Base-by-base conservation (phyloP, 2,797 vertebrate genomes). In the Micrastur ruficollis region DNA sequence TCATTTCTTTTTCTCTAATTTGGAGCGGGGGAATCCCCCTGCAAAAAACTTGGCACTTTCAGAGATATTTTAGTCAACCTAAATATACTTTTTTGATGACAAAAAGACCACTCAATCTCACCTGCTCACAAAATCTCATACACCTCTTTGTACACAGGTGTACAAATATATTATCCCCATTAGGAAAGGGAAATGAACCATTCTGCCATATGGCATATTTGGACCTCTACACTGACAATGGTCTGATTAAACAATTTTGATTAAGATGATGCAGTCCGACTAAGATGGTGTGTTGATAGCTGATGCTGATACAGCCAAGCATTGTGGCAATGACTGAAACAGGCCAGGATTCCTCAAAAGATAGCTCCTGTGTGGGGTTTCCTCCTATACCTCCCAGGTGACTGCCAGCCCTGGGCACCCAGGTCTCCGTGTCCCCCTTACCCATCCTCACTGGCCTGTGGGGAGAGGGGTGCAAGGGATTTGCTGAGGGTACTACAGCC, bases 231-330 rank as follows among this genome's bases (percentile, higher is more conserved):
- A 6, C 6, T 36, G 44, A 36, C 17, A n/a, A 8, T 15, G 17
- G 11, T 32, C 55, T 36, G 44, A 67, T 31, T 27, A 59, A 80
- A 67, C 15, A 40, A 23, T 44, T 63, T 74, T 71, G 0, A 0
- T 68, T 55, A 42, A 70, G 67, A 36, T 29, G 20, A 23, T 32
- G 16, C 0, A 0, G 32, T 71, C 22, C 8, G 40, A 13, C 46
- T 76, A 55, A 88, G 50, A 42, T 29, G n/a, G 14, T 59, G 29
- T 75, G 53, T 55, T 52, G 38, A 46, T 6, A 59, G 36, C 32
- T 56, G 56, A 63, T 59, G 80, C n/a, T 63, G 29, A 36, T 14
- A 61, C 36, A 75, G 16, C 19, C 26, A 75, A 53, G 59, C 15
- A 14, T 11, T 32, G 11, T 56, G 42, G 50, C 27, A 61, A 16